These are phyloP conservation scores for Pseudois nayaur DNA, from an alignment of 2,113 vertebrate genomes.

Conservation along the genomic window DNA sequence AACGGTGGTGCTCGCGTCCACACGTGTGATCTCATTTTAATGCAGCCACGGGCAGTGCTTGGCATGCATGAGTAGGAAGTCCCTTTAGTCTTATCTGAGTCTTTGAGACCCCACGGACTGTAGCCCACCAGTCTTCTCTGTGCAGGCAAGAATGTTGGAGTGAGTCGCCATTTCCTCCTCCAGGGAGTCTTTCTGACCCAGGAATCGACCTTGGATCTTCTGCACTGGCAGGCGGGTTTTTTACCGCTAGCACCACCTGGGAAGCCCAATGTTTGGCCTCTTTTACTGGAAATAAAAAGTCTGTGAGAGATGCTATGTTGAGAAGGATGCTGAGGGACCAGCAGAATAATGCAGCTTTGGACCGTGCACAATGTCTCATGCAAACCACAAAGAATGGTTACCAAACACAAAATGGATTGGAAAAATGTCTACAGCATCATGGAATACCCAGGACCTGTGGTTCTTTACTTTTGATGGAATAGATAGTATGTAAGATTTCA, in stretches of 20 bases:
- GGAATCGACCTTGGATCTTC: not conserved
- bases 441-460: fast-evolving
- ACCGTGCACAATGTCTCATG: fast-evolving
- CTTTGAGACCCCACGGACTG: not conserved
- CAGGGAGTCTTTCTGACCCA: not conserved
- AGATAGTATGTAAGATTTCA: fast-evolving
- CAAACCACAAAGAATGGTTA: not conserved
- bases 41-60: not conserved
- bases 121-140: not conserved
- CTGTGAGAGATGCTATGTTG: fast-evolving
- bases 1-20: fast-evolving
- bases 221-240: fast-evolving
- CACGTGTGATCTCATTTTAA: fast-evolving
- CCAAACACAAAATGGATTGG: no score
- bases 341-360: not conserved
- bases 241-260: not conserved
- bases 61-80: not conserved
- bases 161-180: not conserved
- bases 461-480: fast-evolving
- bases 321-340: no score
- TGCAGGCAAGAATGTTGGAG: not conserved
- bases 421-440: fast-evolving
- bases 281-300: fast-evolving
- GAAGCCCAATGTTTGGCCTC: not conserved
- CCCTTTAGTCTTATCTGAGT: fast-evolving